Base-by-base conservation (phyloP, 2,888 invertebrate genomes). In the Chromoteleia sp. region DNA sequence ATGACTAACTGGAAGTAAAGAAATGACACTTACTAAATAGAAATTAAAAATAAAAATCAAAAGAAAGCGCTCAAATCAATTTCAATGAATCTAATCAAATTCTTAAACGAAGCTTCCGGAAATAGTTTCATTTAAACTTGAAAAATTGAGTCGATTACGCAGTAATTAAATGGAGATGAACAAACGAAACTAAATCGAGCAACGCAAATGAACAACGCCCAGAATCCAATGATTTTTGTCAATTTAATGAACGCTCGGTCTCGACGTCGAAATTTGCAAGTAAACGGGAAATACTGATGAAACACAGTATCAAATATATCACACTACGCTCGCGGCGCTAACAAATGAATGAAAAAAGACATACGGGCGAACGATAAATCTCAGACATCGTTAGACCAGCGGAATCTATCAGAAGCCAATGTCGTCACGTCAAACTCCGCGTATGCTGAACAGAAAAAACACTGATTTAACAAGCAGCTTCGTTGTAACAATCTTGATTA, bases 311-410 rank as follows among this genome's bases (percentile, higher is more conserved):
- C 48, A 29, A 48, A 63, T 50, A 48, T 63, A 33, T 50, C 63
- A 48, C 21, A 5, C 29, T 15, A 21, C 59, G 43, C 61, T 61
- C 25, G 6, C 21, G 30, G 21, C 30, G 21, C 50, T 63, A 33
- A 36, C 45, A 36, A 48, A 50, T 63, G 45, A 63, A 48, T 36
- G 63, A 63, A 50, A 61, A 63, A 63, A 50, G 50, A 63, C 48
- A 50, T 21, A 50, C 19, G 14, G 36, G 6, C 36, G 36, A 30
- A 36, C 63, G 48, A 63, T 63, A 63, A 63, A 63, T 48, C 50
- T 48, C 30, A 8, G 33, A 48, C 63, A 50, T 36, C 63, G 50
- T 63, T 48, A 48, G 48, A 63, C 12, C 63, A 14, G 36, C 36
- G 30, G 17, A 50, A 63, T 48, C 63, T 50, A 63, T 48, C 63